Conservation (phyloP, 1,140 invertebrate species). For the Drosophila tristis region DNA sequence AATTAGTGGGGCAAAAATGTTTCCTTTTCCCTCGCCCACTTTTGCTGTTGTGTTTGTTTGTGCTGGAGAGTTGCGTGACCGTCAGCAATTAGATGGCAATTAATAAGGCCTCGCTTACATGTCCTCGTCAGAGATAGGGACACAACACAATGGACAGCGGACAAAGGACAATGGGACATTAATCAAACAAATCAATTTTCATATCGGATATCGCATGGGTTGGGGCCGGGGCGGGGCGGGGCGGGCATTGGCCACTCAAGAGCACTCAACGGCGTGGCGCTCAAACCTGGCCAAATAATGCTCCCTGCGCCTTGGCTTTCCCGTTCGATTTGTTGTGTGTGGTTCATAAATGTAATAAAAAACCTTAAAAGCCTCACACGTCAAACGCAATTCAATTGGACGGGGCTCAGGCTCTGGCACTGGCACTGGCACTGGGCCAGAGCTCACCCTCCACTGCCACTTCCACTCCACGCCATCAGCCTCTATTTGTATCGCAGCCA, state of each 20-base stretch:
- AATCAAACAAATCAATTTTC: slow-evolving; percentile 80
- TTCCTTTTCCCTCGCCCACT: not conserved
- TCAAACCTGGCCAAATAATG: not conserved
- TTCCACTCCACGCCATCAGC: no score
- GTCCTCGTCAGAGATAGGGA: slow-evolving; percentile 18
- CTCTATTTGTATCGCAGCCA: slow-evolving; percentile 9
- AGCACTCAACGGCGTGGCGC: slow-evolving; percentile 12
- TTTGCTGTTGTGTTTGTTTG: no score
- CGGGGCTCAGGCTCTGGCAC: not conserved
- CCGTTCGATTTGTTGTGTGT: slow-evolving; percentile 4
- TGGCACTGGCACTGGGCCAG: no score
- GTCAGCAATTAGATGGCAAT: slow-evolving; percentile 70
- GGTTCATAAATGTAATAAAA: slow-evolving; percentile 76
- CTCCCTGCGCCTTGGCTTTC: not conserved
- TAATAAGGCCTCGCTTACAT: slow-evolving; percentile 57
- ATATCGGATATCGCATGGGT: slow-evolving; percentile 47
- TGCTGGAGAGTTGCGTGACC: slow-evolving; percentile 42
- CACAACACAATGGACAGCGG: not conserved
- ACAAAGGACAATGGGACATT: slow-evolving; percentile 53
- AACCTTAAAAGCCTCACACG: slow-evolving; percentile 78
- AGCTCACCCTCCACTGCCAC: no score
- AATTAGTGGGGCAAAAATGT: slow-evolving; percentile 44
- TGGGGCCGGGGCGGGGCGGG: no score
- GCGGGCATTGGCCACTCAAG: not conserved
- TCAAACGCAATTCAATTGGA: slow-evolving; percentile 70